phyloP scores from a whole-genome alignment of 2,888 invertebrate genomes.

The Phoenoteleia sp. region DNA sequence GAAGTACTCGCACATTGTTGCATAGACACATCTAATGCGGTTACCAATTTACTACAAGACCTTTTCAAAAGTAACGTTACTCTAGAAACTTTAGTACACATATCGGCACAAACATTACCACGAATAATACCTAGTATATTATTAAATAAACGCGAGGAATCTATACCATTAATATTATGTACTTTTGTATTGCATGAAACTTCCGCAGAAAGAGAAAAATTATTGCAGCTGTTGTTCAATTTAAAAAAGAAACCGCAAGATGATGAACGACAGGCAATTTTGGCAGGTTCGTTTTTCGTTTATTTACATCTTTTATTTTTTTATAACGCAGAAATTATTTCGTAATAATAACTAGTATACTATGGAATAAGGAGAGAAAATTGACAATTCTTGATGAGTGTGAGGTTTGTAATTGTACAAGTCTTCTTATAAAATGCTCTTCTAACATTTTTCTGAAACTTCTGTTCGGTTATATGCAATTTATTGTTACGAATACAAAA shows the following conservation, averaged over 20 bases:
- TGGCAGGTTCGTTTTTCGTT: slow-evolving; percentile 85
- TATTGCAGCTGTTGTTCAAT: slow-evolving; percentile 90
- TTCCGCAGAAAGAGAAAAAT: slow-evolving; percentile 88
- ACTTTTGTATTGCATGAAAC: slow-evolving; percentile 89
- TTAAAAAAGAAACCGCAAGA: slow-evolving; percentile 91
- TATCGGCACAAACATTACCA: slow-evolving; percentile 88
- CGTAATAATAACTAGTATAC: too few relatives aligned
- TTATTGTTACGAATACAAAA: too few relatives aligned
- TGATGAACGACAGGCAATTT: slow-evolving; percentile 89
- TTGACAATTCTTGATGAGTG: too few relatives aligned
- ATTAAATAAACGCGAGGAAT: slow-evolving; percentile 90
- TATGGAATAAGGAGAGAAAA: too few relatives aligned
- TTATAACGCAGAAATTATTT: too few relatives aligned
- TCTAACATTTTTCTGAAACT: too few relatives aligned
- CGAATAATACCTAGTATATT: slow-evolving; percentile 91
- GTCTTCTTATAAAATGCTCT: too few relatives aligned
- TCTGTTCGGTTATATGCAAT: too few relatives aligned
- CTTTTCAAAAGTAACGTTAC: slow-evolving; percentile 84
- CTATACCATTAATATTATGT: slow-evolving; percentile 89
- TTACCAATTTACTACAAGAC: slow-evolving; percentile 84
- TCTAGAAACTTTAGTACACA: slow-evolving; percentile 86
- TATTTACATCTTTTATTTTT: background rate
- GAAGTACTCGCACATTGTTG: slow-evolving; percentile 88
- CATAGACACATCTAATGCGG: slow-evolving; percentile 84
- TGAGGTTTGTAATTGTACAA: too few relatives aligned